These are phyloP conservation scores for Centropus bengalensis DNA, from an alignment of 2,113 vertebrate species.

Conservation along the genomic window DNA sequence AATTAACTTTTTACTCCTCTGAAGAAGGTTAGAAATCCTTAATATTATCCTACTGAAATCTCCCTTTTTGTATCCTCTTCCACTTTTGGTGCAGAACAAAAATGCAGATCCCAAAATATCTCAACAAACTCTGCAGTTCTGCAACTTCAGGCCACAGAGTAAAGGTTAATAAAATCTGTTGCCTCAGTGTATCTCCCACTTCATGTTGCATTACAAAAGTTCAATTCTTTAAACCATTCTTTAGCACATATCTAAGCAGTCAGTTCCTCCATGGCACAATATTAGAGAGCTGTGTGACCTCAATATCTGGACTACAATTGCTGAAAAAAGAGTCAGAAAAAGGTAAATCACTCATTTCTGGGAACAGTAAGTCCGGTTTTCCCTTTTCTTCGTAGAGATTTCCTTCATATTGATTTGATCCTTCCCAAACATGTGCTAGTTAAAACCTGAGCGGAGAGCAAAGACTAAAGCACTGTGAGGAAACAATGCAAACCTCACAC, in stretches of 20 bases:
- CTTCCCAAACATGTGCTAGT: neutral
- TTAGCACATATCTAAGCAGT: neutral
- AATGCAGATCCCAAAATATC: neutral
- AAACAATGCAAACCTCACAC: neutral
- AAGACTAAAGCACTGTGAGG: fast-evolving
- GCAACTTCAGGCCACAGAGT: neutral
- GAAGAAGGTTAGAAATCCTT: neutral
- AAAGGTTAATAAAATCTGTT: neutral
- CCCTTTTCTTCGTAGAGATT: neutral
- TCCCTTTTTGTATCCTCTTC: neutral
- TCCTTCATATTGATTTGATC: neutral
- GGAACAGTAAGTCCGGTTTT: neutral
- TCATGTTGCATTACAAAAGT: neutral
- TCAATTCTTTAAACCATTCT: neutral
- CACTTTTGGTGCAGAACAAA: neutral
- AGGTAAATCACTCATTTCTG: neutral
- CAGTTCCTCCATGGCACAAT: fast-evolving
- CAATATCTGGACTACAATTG: fast-evolving
- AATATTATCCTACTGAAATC: fast-evolving
- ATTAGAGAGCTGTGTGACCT: neutral
- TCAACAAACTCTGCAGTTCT: neutral
- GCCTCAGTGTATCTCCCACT: neutral
- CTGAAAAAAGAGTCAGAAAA: neutral
- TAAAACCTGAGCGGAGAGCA: neutral
- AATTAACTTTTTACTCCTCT: neutral